Evolutionary conservation across 2,888 invertebrate species (phyloP).

Genomic region (Euclidia mi): DNA sequence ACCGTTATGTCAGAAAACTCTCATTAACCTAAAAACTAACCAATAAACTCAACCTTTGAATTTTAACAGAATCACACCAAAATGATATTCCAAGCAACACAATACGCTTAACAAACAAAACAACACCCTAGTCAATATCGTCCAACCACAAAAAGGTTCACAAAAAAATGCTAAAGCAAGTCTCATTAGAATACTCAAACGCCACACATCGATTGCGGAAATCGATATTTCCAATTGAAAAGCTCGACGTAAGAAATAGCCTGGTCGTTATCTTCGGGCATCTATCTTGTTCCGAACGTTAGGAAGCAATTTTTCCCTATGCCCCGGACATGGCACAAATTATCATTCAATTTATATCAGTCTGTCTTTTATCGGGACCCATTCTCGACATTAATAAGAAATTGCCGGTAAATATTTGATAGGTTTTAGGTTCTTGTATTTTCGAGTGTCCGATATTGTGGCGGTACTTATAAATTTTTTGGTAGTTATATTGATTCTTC

Average conservation of each 20-base stretch:
- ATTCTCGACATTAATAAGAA: conserved; percentile 62
- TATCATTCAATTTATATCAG: conserved; percentile 80
- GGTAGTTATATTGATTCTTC: too few relatives aligned
- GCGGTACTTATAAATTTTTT: background rate
- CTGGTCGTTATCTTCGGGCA: conserved; percentile 65
- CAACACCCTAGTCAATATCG: background rate
- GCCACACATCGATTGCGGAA: conserved; percentile 46
- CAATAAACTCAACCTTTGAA: too few relatives aligned
- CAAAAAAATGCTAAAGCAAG: too few relatives aligned
- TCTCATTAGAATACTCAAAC: conserved; percentile 34
- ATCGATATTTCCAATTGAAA: conserved; percentile 70
- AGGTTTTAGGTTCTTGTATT: conserved; percentile 31
- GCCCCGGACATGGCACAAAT: conserved; percentile 76
- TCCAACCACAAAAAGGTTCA: conserved; percentile 5
- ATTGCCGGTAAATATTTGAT: conserved; percentile 49
- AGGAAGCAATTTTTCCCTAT: conserved; percentile 75
- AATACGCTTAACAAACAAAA: background rate
- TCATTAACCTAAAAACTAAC: too few relatives aligned
- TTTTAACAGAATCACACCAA: too few relatives aligned
- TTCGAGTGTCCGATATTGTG: conserved; percentile 5
- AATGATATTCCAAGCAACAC: too few relatives aligned
- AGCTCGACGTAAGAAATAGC: conserved; percentile 59
- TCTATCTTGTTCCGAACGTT: conserved; percentile 68
- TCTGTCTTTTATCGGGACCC: conserved; percentile 71
- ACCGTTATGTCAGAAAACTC: too few relatives aligned